Evolutionary conservation across 2,797 vertebrate genomes (phyloP).

Genomic region (Hippocampus kuda): DNA sequence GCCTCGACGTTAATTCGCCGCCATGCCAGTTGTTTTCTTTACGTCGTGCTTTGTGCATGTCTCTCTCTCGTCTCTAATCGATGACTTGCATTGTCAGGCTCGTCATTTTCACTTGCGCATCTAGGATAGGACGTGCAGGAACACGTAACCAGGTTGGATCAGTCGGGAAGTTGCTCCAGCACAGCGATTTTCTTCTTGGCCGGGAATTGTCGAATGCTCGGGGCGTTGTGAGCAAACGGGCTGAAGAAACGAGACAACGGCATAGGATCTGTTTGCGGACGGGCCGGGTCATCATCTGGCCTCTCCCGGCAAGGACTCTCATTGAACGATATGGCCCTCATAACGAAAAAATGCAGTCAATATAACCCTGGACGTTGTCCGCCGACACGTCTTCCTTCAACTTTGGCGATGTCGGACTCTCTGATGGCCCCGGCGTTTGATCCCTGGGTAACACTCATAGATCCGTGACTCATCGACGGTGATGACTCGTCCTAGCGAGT

Average conservation of each 20-base stretch:
- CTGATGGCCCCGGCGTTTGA: background rate
- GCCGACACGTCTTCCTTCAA: no score
- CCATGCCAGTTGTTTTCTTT: background rate
- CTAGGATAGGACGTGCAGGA: no score
- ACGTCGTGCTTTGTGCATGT: background rate
- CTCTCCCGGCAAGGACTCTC: background rate
- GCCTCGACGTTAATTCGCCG: background rate
- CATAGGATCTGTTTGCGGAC: background rate
- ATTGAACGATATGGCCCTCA: background rate
- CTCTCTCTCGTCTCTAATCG: background rate
- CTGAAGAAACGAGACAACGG: background rate
- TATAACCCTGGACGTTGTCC: no score
- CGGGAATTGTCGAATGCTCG: no score
- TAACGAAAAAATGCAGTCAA: no score
- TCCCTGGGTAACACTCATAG: background rate
- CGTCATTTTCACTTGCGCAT: no score
- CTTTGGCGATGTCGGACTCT: background rate
- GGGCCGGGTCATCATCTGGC: background rate
- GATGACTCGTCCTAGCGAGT: background rate
- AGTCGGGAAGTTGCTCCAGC: no score
- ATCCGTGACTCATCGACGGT: background rate
- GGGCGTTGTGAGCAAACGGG: no score
- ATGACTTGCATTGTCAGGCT: no score
- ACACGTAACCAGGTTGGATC: no score
- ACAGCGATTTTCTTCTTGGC: no score